Conservation (phyloP, 2,888 invertebrate species). For the Caenorhabditis angaria region DNA sequence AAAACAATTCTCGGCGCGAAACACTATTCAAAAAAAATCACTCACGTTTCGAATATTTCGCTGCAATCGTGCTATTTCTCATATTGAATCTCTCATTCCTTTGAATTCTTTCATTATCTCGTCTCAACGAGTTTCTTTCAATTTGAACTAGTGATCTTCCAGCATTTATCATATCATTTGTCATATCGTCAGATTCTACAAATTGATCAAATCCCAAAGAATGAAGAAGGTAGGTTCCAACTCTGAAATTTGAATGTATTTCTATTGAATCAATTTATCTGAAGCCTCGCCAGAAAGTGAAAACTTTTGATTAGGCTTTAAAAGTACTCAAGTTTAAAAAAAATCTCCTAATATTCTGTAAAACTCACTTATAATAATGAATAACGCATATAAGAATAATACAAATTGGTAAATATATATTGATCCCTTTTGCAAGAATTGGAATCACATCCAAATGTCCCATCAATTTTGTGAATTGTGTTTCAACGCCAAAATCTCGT, state of each 20-base stretch:
- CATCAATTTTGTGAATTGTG: constrained; percentile 96
- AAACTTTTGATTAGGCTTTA: too few species aligned
- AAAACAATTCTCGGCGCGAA: too few species aligned
- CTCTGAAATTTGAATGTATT: too few species aligned
- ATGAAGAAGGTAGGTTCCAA: constrained; percentile 89
- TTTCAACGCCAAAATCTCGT: constrained; percentile 77
- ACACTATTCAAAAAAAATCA: too few species aligned
- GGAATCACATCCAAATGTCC: constrained; percentile 98
- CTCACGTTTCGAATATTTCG: background rate
- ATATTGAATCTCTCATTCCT: constrained; percentile 21
- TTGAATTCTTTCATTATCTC: constrained; percentile 32
- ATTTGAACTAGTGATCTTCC: constrained; percentile 57
- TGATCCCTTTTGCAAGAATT: constrained; percentile 95
- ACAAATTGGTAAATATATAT: constrained; percentile 97
- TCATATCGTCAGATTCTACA: constrained; percentile 84
- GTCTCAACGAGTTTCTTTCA: constrained; percentile 51
- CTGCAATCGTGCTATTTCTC: constrained; percentile 6
- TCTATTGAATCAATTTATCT: too few species aligned
- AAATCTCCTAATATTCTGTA: background rate
- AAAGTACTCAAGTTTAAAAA: too few species aligned
- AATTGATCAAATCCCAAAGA: constrained; percentile 96
- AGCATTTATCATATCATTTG: constrained; percentile 73
- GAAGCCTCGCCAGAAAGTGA: too few species aligned
- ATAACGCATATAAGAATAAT: constrained; percentile 90
- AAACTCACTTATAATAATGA: constrained; percentile 76